Evolutionary conservation across 1,140 invertebrate genomes (phyloP), one percentile per base, ranked within the genome.

Genomic region (Drosophila fuyamai): DNA sequence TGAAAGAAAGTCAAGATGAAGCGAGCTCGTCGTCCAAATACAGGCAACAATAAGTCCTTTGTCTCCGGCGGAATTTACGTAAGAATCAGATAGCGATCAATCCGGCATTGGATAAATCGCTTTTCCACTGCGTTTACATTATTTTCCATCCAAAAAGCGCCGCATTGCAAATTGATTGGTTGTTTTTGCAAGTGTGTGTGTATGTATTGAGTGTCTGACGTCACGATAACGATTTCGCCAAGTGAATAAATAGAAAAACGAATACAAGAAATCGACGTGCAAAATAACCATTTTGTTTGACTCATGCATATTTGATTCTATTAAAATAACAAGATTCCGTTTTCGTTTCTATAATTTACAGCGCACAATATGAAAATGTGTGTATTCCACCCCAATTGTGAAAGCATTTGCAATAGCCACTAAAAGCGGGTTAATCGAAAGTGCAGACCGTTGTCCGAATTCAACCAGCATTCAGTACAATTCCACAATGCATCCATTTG

Each of bases 311-410:
- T 51, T 44, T 82, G 40, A 60, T 63, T 68, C 8, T 68, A 47
- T 67, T 67, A 57, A 74, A 86, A 89, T 89, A 88, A 89, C 63
- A 68, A 81, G 80, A 78, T 79, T 77, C 59, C 70, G 61, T 83
- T 89, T 89, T 83, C 62, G n/a, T 76, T 76, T 76, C 60, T 88
- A 88, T 88, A 89, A 89, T 89, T 89, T 89, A 70, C 84, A 89
- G 84, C 78, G 84, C 84, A 89, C 84, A 81, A 78, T 73, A 72
- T 62, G 55, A 78, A 46, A 80, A 55, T 88, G 81, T 88, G 84
- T 89, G 73, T 89, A 76, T 84, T 72, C 73, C 70, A 66, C 55
- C 68, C 80, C 85, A 89, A 89, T 89, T 89, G 85, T 89, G 84
- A 74, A 78, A 70, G 48, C 62, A 89, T 89, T 89, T 89, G 80